Base-by-base conservation (phyloP, 2,888 invertebrate genomes). In the Macrostomum cliftonense region DNA sequence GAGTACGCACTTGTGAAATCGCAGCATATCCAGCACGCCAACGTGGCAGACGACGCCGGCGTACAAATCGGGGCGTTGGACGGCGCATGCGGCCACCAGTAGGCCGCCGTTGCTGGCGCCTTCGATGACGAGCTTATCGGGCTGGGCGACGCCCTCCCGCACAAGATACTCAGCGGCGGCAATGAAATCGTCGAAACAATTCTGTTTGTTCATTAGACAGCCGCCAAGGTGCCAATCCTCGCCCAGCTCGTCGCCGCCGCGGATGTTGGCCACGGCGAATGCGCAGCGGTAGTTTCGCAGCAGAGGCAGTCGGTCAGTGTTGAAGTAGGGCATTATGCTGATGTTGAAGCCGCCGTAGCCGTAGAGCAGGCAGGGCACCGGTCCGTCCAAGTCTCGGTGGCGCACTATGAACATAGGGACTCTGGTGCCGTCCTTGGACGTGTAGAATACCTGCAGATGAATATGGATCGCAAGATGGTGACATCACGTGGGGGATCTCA, bases 311-410 rank as follows among this genome's bases (percentile, higher is more conserved):
- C 87, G 76, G 13, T 82, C 80, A 28, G 88, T 79, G 59, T 83
- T 83, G 73, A 95, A 97, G 45, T 78, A 77, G 5, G 95, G 93
- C 64, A 82, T 82, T 56, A 91, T 75, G 67, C 84, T 83, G 57
- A 87, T 79, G 73, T 88, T 91, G 71, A 97, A 97, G 1, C 95
- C 95, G 48, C 95, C 95, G 70, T 95, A 95, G 14, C 91, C 95
- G 70, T 93, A 93, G 37, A 97, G 72, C 43, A 91, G 73, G 54
- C 84, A 82, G 0, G 91, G 86, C 63, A 77, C 78, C n/a, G 76
- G 73, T 2, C 82, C 79, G 5, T 16, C n/a, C 7, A 38, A 12
- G 9, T 43, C 39, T 5, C 38, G 39, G 28, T 54, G 54, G 48
- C 61, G 57, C n/a, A 68, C 78, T 54, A 91, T 79, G 69, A 87